These are phyloP conservation scores for Pseudopodoces humilis DNA, from an alignment of 2,113 vertebrate genomes.

Conservation along the genomic window DNA sequence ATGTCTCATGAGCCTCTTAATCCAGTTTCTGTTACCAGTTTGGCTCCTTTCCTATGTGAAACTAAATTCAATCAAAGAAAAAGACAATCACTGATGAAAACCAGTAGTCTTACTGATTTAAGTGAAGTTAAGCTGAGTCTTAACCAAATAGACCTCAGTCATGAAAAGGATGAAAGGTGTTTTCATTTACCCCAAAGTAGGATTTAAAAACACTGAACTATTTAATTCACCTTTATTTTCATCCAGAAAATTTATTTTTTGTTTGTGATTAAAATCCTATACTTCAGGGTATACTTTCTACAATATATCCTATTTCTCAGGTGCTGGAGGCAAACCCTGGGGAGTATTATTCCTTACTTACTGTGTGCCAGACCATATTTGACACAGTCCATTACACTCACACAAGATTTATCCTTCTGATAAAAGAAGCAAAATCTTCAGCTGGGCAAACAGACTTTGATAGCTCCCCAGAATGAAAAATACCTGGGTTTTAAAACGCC, in stretches of 20 bases:
- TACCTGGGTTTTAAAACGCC: background rate
- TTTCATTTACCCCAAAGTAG: background rate
- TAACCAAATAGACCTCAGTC: background rate
- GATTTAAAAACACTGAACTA: background rate
- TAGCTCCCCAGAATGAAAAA: background rate
- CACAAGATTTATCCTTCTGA: slow-evolving; percentile 39
- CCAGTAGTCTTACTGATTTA: background rate
- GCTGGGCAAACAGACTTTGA: background rate
- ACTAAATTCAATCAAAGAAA: background rate
- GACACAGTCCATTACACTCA: slow-evolving; percentile 49
- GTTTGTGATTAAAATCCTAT: background rate
- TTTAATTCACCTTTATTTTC: slow-evolving; percentile 21
- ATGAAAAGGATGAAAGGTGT: background rate
- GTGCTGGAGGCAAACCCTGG: slow-evolving; percentile 39
- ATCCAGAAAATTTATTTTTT: background rate
- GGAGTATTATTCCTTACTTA: slow-evolving; percentile 51
- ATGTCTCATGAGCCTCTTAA: background rate
- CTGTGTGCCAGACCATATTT: slow-evolving; percentile 53
- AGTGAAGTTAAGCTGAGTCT: background rate
- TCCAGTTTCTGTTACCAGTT: background rate
- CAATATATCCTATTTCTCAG: slow-evolving; percentile 39
- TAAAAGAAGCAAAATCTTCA: slow-evolving; percentile 33
- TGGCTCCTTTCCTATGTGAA: background rate
- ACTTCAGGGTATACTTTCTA: slow-evolving; percentile 15
- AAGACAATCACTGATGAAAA: background rate